Conservation (phyloP, 2,888 invertebrate species). For the Meteorus cinctellus region DNA sequence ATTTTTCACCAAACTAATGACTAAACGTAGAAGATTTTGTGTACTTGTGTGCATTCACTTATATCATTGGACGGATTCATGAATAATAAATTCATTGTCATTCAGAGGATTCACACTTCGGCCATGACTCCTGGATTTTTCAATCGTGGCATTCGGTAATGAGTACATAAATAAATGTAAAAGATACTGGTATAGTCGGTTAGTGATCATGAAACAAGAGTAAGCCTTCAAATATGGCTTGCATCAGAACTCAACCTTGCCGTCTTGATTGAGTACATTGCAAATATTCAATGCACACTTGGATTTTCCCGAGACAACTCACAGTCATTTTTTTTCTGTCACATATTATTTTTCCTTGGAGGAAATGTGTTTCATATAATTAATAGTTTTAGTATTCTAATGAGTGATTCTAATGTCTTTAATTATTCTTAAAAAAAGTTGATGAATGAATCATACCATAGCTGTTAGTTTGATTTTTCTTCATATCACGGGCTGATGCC, state of each 20-base stretch:
- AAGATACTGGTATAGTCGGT: neutral
- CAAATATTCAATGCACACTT: neutral
- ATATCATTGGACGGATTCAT: neutral
- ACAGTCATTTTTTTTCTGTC: neutral
- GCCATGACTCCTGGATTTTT: slow-evolving; percentile 38
- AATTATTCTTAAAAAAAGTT: slow-evolving; percentile 29
- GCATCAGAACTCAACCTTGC: slow-evolving; percentile 13
- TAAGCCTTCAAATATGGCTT: slow-evolving; percentile 17
- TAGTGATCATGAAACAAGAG: neutral
- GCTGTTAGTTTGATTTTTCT: slow-evolving; percentile 65
- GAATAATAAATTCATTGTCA: slow-evolving; percentile 29
- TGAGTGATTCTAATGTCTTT: neutral
- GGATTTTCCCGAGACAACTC: neutral
- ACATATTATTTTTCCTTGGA: neutral
- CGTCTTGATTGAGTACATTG: neutral
- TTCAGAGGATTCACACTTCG: neutral
- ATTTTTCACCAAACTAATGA: neutral
- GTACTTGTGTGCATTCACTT: neutral
- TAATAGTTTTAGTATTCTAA: slow-evolving; percentile 6
- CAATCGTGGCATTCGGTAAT: neutral
- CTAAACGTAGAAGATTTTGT: neutral
- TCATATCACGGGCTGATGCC: slow-evolving; percentile 64
- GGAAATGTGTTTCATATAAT: neutral
- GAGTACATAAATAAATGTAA: neutral
- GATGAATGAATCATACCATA: slow-evolving; percentile 61